Evolutionary conservation across 1,140 invertebrate species (phyloP).

Genomic region (Drosophila baimaii): DNA sequence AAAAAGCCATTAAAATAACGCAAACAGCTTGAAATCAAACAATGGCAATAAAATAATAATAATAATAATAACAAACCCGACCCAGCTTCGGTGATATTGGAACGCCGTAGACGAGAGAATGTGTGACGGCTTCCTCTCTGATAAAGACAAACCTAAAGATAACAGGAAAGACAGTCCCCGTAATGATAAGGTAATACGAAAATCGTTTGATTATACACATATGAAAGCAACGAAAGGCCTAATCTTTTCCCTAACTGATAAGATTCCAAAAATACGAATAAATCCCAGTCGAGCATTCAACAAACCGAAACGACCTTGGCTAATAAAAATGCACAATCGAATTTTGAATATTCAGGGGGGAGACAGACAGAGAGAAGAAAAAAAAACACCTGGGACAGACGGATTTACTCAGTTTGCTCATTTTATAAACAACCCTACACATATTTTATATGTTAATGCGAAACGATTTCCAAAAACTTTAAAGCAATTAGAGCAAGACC

Average conservation of each 20-base stretch:
- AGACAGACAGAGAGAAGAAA: conserved; percentile 1
- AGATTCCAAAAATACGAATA: conserved; percentile 14
- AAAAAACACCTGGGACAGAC: conserved; percentile 18
- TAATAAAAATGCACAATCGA: conserved; percentile 31
- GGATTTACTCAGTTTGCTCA: conserved; percentile 7
- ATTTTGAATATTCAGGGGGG: conserved; percentile 17
- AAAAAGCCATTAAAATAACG: background rate
- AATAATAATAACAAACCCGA: conserved; percentile 11
- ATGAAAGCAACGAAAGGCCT: background rate
- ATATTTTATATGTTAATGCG: conserved; percentile 18
- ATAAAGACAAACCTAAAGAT: conserved; percentile 26
- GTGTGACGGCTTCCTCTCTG: background rate
- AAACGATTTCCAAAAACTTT: conserved; percentile 11
- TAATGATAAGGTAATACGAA: conserved; percentile 17
- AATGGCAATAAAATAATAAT: conserved; percentile 36
- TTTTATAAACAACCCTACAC: conserved; percentile 4
- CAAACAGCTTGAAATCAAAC: conserved; percentile 32
- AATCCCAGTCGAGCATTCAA: conserved; percentile 9
- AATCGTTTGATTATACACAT: conserved; percentile 19
- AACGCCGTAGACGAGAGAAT: background rate
- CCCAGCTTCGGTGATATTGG: background rate
- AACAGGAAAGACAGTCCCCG: conserved; percentile 1
- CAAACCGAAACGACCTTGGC: conserved; percentile 14
- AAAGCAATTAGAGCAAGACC: conserved; percentile 25
- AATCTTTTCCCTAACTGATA: conserved; percentile 8